Evolutionary conservation across 64 coral and sea anemone species (phyloP), one percentile per base, ranked within the genome.

Genomic region (Astreopora myriophthalma): DNA sequence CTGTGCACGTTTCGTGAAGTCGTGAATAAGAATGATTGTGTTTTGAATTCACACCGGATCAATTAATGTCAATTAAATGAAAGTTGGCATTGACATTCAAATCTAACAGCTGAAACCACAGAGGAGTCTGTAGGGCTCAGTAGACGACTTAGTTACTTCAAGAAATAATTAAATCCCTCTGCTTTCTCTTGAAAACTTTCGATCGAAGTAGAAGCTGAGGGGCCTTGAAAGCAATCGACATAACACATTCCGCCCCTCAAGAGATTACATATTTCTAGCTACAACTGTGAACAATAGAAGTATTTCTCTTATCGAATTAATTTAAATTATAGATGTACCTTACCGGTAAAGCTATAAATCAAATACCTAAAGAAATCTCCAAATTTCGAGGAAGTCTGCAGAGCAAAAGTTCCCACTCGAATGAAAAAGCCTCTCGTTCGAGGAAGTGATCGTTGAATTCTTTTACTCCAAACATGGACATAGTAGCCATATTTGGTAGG

Each of bases 381-480:
- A 27, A 35, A 73, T 19, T 11, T 55, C 57, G 10, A 55, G 19
- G 4, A 55, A 55, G 13, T 55, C 46, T 71, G n/a, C n/a, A n/a
- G n/a, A n/a, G n/a, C n/a, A n/a, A n/a, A n/a, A n/a, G n/a, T n/a
- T n/a, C n/a, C n/a, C 8, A 6, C 13, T 39, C 0, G 39, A 85
- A 26, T 35, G 10, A 42, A 65, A 71, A 75, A 69, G 14, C 26
- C 79, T 34, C 37, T 71, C 65, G 31, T 52, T 22, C 5, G 20
- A 76, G 87, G 89, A 92, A 92, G 79, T 92, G 33, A 71, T 44
- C 88, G 8, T 42, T 36, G 24, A 68, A 92, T 85, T 75, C 48
- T 69, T 63, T 85, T 32, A 75, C 51, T 60, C 89, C 89, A 92
- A 85, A 85, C 73, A 73, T 92, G 89, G 89, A 3, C 11, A 37